Percentiles rank a stretch among this genome's conserved stretches.
These are phyloP conservation scores for Littorina saxatilis DNA, from an alignment of 1,140 invertebrate species.

Conservation along the genomic window DNA sequence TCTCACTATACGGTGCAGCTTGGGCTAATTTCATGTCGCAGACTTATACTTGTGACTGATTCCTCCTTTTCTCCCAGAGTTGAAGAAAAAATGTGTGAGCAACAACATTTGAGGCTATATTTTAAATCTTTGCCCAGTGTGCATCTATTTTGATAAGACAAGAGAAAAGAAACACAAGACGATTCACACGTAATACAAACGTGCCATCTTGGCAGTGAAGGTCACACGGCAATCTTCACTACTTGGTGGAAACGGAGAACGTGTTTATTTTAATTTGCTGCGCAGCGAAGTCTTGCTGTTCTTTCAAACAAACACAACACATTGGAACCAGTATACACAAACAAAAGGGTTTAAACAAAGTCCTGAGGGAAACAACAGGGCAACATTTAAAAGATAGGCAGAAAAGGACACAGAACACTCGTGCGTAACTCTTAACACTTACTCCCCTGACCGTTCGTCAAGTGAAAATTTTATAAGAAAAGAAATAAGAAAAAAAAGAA, in stretches of 20 bases:
- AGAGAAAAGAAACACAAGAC: slow-evolving; percentile 7
- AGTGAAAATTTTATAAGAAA: too few relatives aligned
- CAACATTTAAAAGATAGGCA: not conserved
- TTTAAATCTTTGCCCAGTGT: not conserved
- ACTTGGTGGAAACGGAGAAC: not conserved
- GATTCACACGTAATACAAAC: not conserved
- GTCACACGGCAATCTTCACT: not conserved
- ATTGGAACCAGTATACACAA: not conserved
- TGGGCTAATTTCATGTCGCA: too few relatives aligned
- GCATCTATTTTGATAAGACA: not conserved
- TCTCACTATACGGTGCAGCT: too few relatives aligned
- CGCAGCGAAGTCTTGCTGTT: not conserved
- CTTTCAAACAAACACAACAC: not conserved
- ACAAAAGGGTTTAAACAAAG: not conserved
- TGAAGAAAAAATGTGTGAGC: too few relatives aligned
- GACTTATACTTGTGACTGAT: too few relatives aligned
- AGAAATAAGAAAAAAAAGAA: too few relatives aligned
- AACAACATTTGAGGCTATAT: too few relatives aligned
- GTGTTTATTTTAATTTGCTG: not conserved
- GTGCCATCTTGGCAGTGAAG: not conserved
- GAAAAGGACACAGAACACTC: not conserved
- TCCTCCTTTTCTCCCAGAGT: too few relatives aligned
- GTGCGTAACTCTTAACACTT: not conserved
- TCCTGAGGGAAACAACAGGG: not conserved
- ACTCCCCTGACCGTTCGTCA: not conserved